Percentiles rank a stretch among this genome's conserved stretches.
Evolutionary conservation across 64 coral and sea anemone species (phyloP).

Genomic region (Cladopsammia gracilis): DNA sequence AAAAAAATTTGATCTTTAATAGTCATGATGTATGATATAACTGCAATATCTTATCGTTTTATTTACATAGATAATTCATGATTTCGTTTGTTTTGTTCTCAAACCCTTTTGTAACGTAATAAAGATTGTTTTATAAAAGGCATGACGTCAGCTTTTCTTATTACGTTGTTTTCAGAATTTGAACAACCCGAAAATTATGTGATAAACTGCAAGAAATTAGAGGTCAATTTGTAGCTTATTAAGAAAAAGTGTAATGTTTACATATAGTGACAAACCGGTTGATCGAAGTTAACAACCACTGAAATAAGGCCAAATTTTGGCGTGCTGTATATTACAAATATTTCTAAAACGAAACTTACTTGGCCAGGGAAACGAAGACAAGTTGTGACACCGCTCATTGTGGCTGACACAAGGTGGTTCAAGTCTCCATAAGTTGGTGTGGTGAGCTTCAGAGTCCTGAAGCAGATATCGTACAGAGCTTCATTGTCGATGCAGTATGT

Average conservation of each 20-base stretch:
- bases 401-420: constrained; percentile 81
- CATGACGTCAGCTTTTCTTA: neutral
- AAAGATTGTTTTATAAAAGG: neutral
- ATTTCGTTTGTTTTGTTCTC: no score
- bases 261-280: no score
- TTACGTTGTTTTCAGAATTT: neutral
- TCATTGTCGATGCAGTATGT: constrained; percentile 86
- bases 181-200: neutral
- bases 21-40: no score
- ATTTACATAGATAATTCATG: no score
- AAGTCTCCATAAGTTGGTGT: constrained; percentile 85
- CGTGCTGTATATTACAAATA: neutral
- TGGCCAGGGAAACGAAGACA: constrained; percentile 83
- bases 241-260: no score
- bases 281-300: no score
- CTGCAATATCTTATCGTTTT: no score
- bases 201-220: constrained; percentile 3
- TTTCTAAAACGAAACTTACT: constrained; percentile 6
- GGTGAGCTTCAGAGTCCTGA: constrained; percentile 79
- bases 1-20: no score
- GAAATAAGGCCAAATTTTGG: no score
- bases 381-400: constrained; percentile 86
- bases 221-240: neutral
- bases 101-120: no score
- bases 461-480: constrained; percentile 84